Evolutionary conservation across 2,797 vertebrate species (phyloP).

Genomic region (Protonibea diacanthus): DNA sequence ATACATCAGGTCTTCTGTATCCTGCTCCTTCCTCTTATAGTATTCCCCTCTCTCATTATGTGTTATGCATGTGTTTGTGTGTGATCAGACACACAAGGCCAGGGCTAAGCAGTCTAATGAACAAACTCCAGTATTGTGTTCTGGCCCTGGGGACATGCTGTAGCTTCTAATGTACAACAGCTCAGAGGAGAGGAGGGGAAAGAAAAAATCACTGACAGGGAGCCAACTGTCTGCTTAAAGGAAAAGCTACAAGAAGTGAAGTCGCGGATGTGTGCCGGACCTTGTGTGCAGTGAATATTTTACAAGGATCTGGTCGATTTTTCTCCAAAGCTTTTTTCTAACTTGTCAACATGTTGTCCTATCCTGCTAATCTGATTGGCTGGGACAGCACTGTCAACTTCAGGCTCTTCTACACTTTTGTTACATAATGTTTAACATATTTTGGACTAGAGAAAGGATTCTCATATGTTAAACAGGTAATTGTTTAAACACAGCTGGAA

Average conservation of each 20-base stretch:
- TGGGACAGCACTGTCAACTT: not conserved
- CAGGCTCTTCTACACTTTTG: not conserved
- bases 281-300: constrained; percentile 54
- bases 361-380: not conserved
- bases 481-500: not conserved
- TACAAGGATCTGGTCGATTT: constrained; percentile 43
- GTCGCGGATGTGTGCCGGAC: not conserved
- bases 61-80: constrained; percentile 72
- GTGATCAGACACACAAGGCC: constrained; percentile 77
- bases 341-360: constrained; percentile 21
- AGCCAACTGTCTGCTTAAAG: constrained; percentile 68
- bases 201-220: constrained; percentile 52
- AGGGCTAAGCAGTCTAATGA: constrained; percentile 81
- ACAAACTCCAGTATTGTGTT: constrained; percentile 80
- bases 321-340: constrained; percentile 22
- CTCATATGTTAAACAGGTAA: not conserved
- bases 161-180: constrained; percentile 77
- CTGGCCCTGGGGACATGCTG: constrained; percentile 66
- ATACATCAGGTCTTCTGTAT: constrained; percentile 60
- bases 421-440: not conserved
- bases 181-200: constrained; percentile 60
- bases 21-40: constrained; percentile 54
- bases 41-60: constrained; percentile 76
- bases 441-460: not conserved
- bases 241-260: constrained; percentile 46